Evolutionary conservation across 2,113 vertebrate species (phyloP).

Genomic region (Thalassarche chlororhynchos): DNA sequence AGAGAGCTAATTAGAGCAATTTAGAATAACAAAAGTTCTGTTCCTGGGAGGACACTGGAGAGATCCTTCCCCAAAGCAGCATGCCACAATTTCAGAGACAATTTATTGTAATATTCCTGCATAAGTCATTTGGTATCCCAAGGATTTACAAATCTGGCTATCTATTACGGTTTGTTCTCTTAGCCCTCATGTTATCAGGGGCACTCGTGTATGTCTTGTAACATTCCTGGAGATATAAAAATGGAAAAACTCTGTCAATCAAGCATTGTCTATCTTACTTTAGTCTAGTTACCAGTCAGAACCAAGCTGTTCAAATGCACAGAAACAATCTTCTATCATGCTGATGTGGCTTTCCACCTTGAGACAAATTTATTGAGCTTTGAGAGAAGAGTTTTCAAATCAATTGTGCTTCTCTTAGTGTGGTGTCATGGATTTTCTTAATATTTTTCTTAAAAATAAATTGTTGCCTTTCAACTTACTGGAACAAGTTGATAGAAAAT

Average conservation of each 20-base stretch:
- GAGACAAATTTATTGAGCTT: not conserved
- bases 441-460: not conserved
- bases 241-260: not conserved
- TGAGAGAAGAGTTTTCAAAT: not conserved
- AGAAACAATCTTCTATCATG: not conserved
- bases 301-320: not conserved
- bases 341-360: not conserved
- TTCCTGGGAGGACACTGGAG: constrained; percentile 20
- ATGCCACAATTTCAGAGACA: not conserved
- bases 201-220: not conserved
- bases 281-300: not conserved
- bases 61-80: constrained; percentile 23
- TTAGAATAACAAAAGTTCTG: constrained; percentile 43
- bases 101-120: constrained; percentile 15
- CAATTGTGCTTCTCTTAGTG: not conserved
- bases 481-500: not conserved
- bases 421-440: not conserved
- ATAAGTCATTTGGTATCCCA: constrained; percentile 14
- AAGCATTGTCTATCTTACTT: not conserved
- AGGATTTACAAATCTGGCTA: constrained; percentile 18
- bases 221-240: not conserved
- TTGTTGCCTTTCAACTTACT: not conserved
- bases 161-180: not conserved
- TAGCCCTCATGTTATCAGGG: not conserved
- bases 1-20: constrained; percentile 54